These are phyloP conservation scores for Bergia puertoricense DNA, from an alignment of 92 coral and sea anemone genomes.

Conservation along the genomic window DNA sequence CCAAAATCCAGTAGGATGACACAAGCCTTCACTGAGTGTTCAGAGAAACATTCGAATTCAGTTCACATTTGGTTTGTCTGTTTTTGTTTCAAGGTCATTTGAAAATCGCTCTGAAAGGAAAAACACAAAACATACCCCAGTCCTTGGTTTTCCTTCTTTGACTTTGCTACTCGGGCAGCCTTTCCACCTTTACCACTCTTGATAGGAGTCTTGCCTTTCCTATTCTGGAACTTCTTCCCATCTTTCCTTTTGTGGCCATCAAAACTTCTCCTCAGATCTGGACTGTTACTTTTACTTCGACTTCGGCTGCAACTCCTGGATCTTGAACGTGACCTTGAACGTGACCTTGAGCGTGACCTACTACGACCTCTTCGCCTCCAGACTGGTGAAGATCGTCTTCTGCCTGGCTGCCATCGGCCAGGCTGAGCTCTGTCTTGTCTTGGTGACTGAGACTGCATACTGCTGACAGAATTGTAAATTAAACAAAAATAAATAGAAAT, in stretches of 20 bases:
- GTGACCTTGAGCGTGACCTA: constrained; percentile 55
- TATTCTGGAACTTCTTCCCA: constrained; percentile 61
- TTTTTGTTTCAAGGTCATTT: no score
- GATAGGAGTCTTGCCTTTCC: constrained; percentile 52
- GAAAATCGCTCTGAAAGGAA: no score
- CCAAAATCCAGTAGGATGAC: no score
- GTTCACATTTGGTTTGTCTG: no score
- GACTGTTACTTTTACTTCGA: constrained; percentile 72
- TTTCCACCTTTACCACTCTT: constrained; percentile 34
- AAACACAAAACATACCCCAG: background rate
- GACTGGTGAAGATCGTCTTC: constrained; percentile 71
- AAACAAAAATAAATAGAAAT: no score
- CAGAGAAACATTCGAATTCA: no score
- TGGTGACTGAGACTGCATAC: constrained; percentile 35
- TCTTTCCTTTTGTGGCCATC: constrained; percentile 56
- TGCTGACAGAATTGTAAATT: constrained; percentile 16
- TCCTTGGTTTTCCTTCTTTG: constrained; percentile 41
- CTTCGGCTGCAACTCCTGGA: constrained; percentile 64
- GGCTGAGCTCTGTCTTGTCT: constrained; percentile 63
- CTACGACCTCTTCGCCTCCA: constrained; percentile 76
- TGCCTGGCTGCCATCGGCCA: constrained; percentile 78
- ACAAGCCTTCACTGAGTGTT: no score
- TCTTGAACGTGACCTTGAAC: constrained; percentile 42
- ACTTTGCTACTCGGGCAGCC: constrained; percentile 32
- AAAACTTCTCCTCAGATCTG: constrained; percentile 56